These are phyloP conservation scores for Cataglyphis altisquamis DNA, from an alignment of 2,888 invertebrate genomes.

Conservation along the genomic window DNA sequence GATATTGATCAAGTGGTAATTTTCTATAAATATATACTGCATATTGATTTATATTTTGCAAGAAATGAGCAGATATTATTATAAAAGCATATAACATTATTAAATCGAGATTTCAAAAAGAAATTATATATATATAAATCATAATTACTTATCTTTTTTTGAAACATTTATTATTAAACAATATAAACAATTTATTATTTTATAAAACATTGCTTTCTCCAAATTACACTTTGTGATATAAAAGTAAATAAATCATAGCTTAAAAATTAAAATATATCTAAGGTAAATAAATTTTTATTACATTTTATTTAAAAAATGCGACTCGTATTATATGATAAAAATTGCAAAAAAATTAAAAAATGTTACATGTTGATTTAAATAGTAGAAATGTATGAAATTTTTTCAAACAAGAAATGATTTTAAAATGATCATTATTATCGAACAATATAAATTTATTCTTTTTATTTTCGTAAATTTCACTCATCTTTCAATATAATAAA, in stretches of 20 bases:
- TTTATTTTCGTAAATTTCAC: background rate
- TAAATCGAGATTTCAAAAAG: background rate
- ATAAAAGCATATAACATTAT: background rate
- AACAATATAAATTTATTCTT: background rate
- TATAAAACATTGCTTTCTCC: background rate
- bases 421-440: background rate
- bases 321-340: background rate
- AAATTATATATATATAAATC: too few species aligned
- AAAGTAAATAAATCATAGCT: background rate
- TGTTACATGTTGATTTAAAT: background rate
- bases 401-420: background rate
- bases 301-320: background rate
- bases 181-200: background rate
- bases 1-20: background rate
- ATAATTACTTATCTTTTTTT: background rate
- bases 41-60: conserved; percentile 9
- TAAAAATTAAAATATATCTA: background rate
- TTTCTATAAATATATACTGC: background rate
- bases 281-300: background rate
- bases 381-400: background rate
- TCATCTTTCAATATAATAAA: background rate
- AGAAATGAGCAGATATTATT: background rate
- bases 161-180: background rate
- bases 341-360: background rate
- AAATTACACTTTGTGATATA: background rate